Evolutionary conservation across 2,797 vertebrate species (phyloP), one percentile per base, ranked within the genome.

Genomic region (Siniperca scherzeri): DNA sequence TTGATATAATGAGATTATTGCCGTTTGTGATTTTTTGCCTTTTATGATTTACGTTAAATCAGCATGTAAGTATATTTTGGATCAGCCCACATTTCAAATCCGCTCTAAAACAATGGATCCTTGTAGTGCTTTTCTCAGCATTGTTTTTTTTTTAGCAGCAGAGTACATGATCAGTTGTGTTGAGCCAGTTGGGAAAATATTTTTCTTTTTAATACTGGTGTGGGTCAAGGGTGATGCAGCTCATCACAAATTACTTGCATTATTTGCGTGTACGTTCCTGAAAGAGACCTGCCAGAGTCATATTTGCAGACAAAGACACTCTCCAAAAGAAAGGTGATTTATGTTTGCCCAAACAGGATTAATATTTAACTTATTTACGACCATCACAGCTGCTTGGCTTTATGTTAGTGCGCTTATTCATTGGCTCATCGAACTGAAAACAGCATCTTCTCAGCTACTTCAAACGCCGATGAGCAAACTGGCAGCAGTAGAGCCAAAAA

Each of bases 331-430:
- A 33, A 57, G 61, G 16, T n/a, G 65, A 1, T 74, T 72, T 17
- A 22, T 68, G n/a, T 12, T 66, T 38, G 25, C 22, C 36, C n/a
- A 38, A 70, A 46, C 44, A 46, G 22, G n/a, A 46, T 12, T 19
- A 36, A 46, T 74, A 68, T 64, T 59, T 60, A 66, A 74, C n/a
- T 33, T 40, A 59, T 74, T 60, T 70, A 65, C 7, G 38, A 52
- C 33, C n/a, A 69, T 70, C 53, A 55, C 61, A 69, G 65, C 59
- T 78, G 70, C 36, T 79, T 72, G 76, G 66, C 71, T 48, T 27
- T 12, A 42, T 7, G 22, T 74, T 6, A 42, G 42, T 17, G 22
- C 12, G 2, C n/a, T 40, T 70, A 56, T 55, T 73, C 62, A 3
- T 25, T 71, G 55, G 53, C 42, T 30, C 2, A 9, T 78, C 19